A percentile compares a stretch with the other conserved stretches of the same genome.
phyloP scores from a whole-genome alignment of 2,888 invertebrate species.

The Dasypolia templi region DNA sequence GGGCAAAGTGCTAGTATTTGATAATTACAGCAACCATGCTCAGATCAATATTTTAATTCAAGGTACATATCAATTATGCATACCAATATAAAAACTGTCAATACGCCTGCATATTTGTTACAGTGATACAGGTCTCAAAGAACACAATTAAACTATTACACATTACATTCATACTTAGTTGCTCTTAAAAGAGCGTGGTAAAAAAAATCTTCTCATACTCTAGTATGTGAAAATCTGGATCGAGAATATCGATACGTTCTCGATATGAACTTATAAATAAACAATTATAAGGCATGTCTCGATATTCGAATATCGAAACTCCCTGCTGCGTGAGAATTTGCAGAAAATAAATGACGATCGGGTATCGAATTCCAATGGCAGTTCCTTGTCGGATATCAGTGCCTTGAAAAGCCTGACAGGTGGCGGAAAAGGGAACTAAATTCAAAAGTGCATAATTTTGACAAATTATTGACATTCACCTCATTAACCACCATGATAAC shows the following conservation, averaged over 20 bases:
- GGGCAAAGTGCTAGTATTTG: too few relatives aligned
- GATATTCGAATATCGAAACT: slow-evolving; percentile 62
- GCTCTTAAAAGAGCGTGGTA: slow-evolving; percentile 64
- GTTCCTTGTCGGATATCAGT: slow-evolving; percentile 43
- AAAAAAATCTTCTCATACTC: slow-evolving; percentile 69
- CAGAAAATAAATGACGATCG: slow-evolving; percentile 64
- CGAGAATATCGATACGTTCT: slow-evolving; percentile 73
- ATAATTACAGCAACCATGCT: slow-evolving; percentile 45
- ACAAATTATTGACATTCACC: not conserved
- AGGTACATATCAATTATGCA: slow-evolving; percentile 55
- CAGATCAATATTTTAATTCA: slow-evolving; percentile 56
- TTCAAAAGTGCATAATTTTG: slow-evolving; percentile 14
- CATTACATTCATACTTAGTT: slow-evolving; percentile 68
- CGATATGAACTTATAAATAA: slow-evolving; percentile 75
- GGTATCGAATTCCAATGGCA: slow-evolving; percentile 63
- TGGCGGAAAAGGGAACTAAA: slow-evolving; percentile 11
- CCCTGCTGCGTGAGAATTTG: slow-evolving; percentile 68
- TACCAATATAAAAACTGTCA: slow-evolving; percentile 54
- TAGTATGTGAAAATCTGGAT: slow-evolving; percentile 70
- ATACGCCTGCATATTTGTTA: slow-evolving; percentile 52
- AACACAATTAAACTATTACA: slow-evolving; percentile 72
- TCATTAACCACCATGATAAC: not conserved
- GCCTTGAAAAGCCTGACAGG: not conserved
- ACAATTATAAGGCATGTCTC: slow-evolving; percentile 70
- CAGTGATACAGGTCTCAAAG: slow-evolving; percentile 56